Evolutionary conservation across 2,113 vertebrate species (phyloP), one percentile per base, ranked within the genome.

Genomic region (Chroicocephalus ridibundus): DNA sequence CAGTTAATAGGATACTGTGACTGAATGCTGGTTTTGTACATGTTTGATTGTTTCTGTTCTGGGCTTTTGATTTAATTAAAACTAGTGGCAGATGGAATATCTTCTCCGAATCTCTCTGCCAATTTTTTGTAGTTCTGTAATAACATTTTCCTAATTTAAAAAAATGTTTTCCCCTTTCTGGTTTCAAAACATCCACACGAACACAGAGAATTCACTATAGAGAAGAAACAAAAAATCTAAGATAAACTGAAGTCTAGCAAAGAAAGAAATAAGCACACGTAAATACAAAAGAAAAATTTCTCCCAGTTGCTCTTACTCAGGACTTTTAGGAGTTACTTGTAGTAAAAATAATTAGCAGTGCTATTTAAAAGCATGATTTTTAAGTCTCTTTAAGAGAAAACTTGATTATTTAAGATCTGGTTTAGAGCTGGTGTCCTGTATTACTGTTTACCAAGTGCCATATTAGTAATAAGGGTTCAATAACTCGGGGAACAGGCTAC

Each of bases 41-140:
- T 51, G 15, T 68, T 91, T 82, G 25, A 62, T 71, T 70, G 32
- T 83, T 93, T 94, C 86, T 44, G 65, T 94, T 93, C 89, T 46
- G 47, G 42, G 22, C 1, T 95, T 93, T 62, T 95, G 60, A 92
- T 94, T 93, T 90, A 88, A 94, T 90, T 96, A 92, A 92, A 94
- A 84, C 65, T 75, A 64, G 47, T n/a, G 21, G 72, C 88, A 94
- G 88, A 92, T 93, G 72, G 76, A 88, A 88, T 94, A 92, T 90
- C 68, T 90, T 86, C 64, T 90, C 85, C 64, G 29, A 90, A 82
- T 75, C 4, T 77, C 38, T 70, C 80, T 91, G 61, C 90, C 90
- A 95, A 68, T 71, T 86, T 95, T 91, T 81, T 79, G 24, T 47
- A 93, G 47, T 78, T 82, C 64, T 82, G 31, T 60, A 95, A 78